Conservation (phyloP, 2,888 invertebrate genomes). For the Choreutis nemorana region DNA sequence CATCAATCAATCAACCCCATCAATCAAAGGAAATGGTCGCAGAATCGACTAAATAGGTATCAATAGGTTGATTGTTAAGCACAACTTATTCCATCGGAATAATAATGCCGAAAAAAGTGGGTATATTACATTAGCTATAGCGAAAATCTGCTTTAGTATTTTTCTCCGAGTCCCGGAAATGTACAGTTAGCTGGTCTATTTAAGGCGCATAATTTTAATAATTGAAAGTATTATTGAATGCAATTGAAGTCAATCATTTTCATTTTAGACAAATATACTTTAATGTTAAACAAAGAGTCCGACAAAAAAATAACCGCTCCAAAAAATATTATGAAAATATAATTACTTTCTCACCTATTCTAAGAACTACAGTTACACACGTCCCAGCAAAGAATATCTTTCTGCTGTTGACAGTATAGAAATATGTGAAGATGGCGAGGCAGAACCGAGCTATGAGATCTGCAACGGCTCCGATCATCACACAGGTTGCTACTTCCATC, state of each 20-base stretch:
- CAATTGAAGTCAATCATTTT: not conserved
- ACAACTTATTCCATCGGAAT: too few relatives aligned
- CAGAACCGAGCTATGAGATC: constrained; percentile 72
- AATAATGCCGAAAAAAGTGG: too few relatives aligned
- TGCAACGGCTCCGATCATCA: constrained; percentile 73
- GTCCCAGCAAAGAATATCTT: constrained; percentile 72
- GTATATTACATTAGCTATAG: too few relatives aligned
- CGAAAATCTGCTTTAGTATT: too few relatives aligned
- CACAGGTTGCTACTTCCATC: constrained; percentile 71
- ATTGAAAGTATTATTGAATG: too few relatives aligned
- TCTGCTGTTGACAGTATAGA: constrained; percentile 69
- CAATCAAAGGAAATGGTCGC: too few relatives aligned
- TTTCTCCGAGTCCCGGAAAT: too few relatives aligned
- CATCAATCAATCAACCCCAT: not conserved
- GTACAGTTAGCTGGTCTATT: too few relatives aligned
- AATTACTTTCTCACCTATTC: constrained; percentile 65
- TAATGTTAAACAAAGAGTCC: not conserved
- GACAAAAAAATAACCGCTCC: not conserved
- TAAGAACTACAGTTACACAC: constrained; percentile 70
- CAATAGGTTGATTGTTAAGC: too few relatives aligned
- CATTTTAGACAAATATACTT: not conserved
- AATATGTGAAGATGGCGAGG: constrained; percentile 69
- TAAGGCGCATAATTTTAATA: too few relatives aligned
- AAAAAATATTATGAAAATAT: not conserved
- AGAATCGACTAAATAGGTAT: too few relatives aligned